Percentiles rank a stretch among this genome's conserved stretches.
phyloP scores from a whole-genome alignment of 2,797 vertebrate genomes.

The Cuniculus paca region DNA sequence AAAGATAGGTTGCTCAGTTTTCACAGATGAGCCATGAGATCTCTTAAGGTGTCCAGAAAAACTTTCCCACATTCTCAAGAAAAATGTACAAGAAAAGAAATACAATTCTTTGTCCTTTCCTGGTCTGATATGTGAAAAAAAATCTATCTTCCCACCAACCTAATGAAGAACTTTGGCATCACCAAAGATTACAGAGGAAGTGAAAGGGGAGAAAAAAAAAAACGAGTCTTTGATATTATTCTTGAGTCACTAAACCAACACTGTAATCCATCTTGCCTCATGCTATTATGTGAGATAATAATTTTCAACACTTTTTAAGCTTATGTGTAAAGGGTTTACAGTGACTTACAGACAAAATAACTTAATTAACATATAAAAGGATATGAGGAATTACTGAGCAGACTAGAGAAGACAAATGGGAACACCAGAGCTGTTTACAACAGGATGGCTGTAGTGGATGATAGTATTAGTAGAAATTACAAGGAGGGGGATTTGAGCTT shows the following conservation, averaged over 20 bases:
- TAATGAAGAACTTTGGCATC: background rate
- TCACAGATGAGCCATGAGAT: slow-evolving; percentile 1
- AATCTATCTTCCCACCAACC: background rate
- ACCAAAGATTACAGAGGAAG: background rate
- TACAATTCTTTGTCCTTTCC: background rate
- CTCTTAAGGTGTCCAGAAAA: background rate
- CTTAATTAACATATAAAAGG: background rate
- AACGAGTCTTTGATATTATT: background rate
- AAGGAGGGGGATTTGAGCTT: background rate
- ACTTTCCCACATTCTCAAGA: background rate
- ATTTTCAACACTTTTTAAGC: background rate
- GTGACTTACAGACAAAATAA: background rate
- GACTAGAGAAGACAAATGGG: background rate
- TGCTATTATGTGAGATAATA: background rate
- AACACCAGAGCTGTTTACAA: background rate
- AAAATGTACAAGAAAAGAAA: background rate
- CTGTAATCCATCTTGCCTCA: background rate
- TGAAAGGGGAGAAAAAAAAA: background rate
- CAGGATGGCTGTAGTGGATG: background rate
- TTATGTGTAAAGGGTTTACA: background rate
- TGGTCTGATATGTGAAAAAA: background rate
- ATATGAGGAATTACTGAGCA: background rate
- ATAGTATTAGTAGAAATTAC: background rate
- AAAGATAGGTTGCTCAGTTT: background rate
- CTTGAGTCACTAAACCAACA: background rate